Evolutionary conservation across 2,113 vertebrate species (phyloP).

Genomic region (Phasianus colchicus): DNA sequence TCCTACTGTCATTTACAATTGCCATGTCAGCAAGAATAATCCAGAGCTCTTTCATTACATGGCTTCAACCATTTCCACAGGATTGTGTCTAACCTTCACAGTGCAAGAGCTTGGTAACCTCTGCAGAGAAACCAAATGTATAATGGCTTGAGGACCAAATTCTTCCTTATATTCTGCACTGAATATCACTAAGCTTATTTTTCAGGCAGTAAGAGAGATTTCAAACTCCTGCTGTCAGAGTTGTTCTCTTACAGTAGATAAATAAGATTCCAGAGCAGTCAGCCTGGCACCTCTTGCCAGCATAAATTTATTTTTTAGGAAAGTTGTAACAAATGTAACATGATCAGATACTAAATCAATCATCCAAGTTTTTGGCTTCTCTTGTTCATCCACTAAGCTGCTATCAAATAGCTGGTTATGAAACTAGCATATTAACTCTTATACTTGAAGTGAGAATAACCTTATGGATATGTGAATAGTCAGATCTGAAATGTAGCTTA

Average conservation of each 20-base stretch:
- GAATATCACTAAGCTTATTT: not conserved
- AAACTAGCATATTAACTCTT: constrained; percentile 28
- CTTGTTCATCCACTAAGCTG: not conserved
- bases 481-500: not conserved
- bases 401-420: constrained; percentile 14
- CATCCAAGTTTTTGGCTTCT: constrained; percentile 28
- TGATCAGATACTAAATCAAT: constrained; percentile 39
- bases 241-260: not conserved
- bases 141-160: not conserved
- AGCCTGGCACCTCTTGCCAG: not conserved
- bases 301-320: not conserved
- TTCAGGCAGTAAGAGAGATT: not conserved
- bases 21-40: fast-evolving
- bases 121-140: not conserved
- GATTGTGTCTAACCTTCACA: not conserved
- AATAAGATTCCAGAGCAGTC: not conserved
- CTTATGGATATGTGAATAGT: not conserved
- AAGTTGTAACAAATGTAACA: constrained; percentile 30
- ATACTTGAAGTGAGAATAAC: not conserved
- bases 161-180: not conserved
- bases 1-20: not conserved
- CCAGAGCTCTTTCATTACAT: not conserved
- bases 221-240: constrained; percentile 1
- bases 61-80: not conserved
- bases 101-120: not conserved